phyloP scores from a whole-genome alignment of 2,888 invertebrate genomes.

The Hylaea fasciaria region DNA sequence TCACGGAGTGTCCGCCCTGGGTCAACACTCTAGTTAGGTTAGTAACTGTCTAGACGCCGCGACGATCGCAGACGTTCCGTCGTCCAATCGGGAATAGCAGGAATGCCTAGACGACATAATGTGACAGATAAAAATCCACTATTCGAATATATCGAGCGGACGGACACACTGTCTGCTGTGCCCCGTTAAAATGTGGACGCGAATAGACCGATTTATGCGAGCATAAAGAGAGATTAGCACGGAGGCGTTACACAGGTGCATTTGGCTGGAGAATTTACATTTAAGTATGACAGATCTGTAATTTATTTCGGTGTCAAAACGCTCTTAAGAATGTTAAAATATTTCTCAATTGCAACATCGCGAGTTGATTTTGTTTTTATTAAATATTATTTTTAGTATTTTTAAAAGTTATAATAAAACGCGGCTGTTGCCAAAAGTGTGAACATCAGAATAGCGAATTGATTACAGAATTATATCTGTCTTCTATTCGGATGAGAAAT shows the following conservation, averaged over 20 bases:
- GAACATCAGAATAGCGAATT: too few species aligned
- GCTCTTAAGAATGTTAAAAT: too few species aligned
- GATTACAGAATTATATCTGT: too few species aligned
- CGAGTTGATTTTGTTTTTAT: too few species aligned
- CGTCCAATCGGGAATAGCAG: conserved; percentile 65
- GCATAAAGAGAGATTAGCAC: conserved; percentile 14
- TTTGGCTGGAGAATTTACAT: neutral
- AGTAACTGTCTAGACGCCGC: conserved; percentile 30
- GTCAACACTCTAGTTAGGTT: conserved; percentile 6
- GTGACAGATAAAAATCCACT: conserved; percentile 73
- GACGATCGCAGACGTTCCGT: conserved; percentile 53
- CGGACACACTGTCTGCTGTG: conserved; percentile 32
- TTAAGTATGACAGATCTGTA: too few species aligned
- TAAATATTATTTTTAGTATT: too few species aligned
- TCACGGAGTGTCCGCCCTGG: too few species aligned
- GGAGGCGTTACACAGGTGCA: conserved; percentile 4
- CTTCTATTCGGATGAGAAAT: too few species aligned
- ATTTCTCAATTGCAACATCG: too few species aligned
- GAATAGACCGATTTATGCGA: conserved; percentile 21
- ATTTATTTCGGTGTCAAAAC: too few species aligned
- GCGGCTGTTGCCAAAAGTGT: too few species aligned
- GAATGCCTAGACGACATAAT: conserved; percentile 71
- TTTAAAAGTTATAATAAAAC: too few species aligned
- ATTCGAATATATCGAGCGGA: conserved; percentile 56
- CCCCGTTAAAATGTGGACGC: conserved; percentile 18